Conservation (phyloP, 2,797 vertebrate genomes). For the Astyanax mexicanus region DNA sequence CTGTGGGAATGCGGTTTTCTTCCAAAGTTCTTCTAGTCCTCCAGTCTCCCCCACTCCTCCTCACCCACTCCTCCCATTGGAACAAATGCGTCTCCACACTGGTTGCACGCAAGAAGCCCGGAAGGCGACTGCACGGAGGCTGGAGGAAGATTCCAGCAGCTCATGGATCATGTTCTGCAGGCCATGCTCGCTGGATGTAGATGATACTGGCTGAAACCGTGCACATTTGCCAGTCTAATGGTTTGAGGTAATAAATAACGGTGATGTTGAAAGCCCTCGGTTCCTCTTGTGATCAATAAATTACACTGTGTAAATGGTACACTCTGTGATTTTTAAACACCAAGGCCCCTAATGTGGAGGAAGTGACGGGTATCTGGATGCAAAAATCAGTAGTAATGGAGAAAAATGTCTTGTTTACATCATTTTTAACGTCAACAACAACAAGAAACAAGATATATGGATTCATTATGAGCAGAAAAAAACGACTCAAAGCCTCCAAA, state of each 20-base stretch:
- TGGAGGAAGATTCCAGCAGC: conserved; percentile 48
- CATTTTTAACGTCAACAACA: background rate
- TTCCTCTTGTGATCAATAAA: conserved; percentile 4
- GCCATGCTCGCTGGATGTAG: conserved; percentile 7
- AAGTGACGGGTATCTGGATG: background rate
- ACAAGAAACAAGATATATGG: background rate
- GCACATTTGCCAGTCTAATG: conserved; percentile 1
- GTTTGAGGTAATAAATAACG: background rate
- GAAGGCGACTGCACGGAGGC: conserved; percentile 46
- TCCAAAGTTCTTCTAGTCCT: conserved; percentile 46
- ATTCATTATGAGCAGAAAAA: background rate
- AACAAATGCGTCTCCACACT: conserved; percentile 60
- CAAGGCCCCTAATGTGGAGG: background rate
- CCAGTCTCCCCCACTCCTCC: conserved; percentile 12
- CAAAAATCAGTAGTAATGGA: conserved; percentile 1
- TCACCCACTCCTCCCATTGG: conserved; percentile 44
- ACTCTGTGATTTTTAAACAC: background rate
- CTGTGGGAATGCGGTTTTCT: conserved; percentile 75
- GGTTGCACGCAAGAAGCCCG: conserved; percentile 50
- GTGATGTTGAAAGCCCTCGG: conserved; percentile 1
- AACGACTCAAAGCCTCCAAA: background rate
- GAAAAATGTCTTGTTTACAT: background rate
- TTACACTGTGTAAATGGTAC: conserved; percentile 22
- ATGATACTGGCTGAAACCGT: conserved; percentile 11
- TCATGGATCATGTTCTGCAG: conserved; percentile 38